Evolutionary conservation across 2,113 vertebrate species (phyloP).

Genomic region (human): GRCh38 chr7:139612501-139613000

Average conservation of each 20-base stretch:
- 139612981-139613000: constrained; percentile 29
- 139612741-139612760: not conserved
- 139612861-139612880: constrained; percentile 36
- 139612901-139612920: constrained; percentile 34
- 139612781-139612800: constrained; percentile 33
- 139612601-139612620: not conserved
- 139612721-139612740: not conserved
- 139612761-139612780: not conserved
- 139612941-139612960: constrained; percentile 53
- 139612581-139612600: not conserved
- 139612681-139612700: not conserved
- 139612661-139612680: not conserved
- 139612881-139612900: constrained; percentile 51
- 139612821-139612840: constrained; percentile 28
- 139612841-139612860: constrained; percentile 55
- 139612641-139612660: not conserved
- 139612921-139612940: constrained; percentile 54
- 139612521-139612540: not conserved
- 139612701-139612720: not conserved
- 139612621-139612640: not conserved
- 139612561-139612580: not conserved
- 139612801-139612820: constrained; percentile 26
- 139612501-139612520: not conserved
- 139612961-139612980: constrained; percentile 37
- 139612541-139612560: not conserved